These are phyloP conservation scores for Diprion similis DNA, from an alignment of 1,140 invertebrate genomes.

Conservation along the genomic window DNA sequence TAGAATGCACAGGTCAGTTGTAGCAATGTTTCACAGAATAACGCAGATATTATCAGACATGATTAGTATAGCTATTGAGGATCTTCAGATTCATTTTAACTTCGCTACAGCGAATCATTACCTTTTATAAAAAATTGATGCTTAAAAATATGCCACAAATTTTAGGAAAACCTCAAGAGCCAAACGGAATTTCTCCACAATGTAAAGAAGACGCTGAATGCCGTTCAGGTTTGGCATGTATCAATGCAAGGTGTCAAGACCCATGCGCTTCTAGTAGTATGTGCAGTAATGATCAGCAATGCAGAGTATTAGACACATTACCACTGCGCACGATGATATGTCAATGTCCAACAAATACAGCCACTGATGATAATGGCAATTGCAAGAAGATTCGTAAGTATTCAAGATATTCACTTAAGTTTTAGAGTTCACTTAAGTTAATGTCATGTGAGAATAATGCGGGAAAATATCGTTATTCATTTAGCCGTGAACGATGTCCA, in stretches of 20 bases:
- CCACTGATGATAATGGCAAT: constrained; percentile 67
- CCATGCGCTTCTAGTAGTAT: constrained; percentile 74
- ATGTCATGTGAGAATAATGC: constrained; percentile 17
- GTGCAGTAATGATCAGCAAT: constrained; percentile 78
- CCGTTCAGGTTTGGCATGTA: constrained; percentile 74
- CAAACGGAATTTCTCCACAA: constrained; percentile 60
- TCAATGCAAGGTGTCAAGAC: constrained; percentile 78
- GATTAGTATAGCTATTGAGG: too few species aligned
- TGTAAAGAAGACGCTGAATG: constrained; percentile 81
- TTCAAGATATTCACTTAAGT: too few species aligned
- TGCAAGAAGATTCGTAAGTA: constrained; percentile 67
- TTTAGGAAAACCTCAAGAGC: constrained; percentile 3
- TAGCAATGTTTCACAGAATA: constrained; percentile 24
- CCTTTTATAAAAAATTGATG: background rate
- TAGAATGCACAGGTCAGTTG: constrained; percentile 69
- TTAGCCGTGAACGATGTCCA: constrained; percentile 41
- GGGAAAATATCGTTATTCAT: constrained; percentile 7
- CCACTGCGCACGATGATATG: constrained; percentile 83
- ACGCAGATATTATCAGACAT: too few species aligned
- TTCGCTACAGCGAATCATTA: too few species aligned
- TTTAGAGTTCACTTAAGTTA: background rate
- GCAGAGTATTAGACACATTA: constrained; percentile 77
- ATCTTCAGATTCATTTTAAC: too few species aligned
- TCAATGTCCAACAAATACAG: constrained; percentile 78
- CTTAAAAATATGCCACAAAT: too few species aligned